A percentile compares a stretch with the other conserved stretches of the same genome.
phyloP scores from a whole-genome alignment of 2,888 invertebrate species.

The Hecatera dysodea region DNA sequence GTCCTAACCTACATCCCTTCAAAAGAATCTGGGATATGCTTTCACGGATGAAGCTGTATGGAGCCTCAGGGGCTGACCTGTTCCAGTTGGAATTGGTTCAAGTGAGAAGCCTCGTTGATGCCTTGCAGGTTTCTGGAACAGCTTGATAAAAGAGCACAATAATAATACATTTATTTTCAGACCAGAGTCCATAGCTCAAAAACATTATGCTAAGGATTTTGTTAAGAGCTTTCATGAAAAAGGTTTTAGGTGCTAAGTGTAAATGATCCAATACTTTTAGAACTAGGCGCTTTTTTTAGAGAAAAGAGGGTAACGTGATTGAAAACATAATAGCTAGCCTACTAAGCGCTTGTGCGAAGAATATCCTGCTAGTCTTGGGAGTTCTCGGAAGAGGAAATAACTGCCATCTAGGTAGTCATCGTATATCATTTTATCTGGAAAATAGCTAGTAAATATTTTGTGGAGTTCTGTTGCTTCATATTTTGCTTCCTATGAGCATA shows the following conservation, averaged over 20 bases:
- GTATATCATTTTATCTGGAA: neutral
- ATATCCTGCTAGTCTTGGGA: neutral
- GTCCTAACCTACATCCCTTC: constrained; percentile 60
- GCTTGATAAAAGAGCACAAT: constrained; percentile 20
- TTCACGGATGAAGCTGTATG: constrained; percentile 16
- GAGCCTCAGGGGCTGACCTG: constrained; percentile 61
- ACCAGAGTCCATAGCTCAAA: too few relatives aligned
- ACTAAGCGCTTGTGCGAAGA: neutral
- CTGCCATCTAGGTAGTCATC: neutral
- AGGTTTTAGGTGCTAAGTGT: neutral
- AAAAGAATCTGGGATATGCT: constrained; percentile 52
- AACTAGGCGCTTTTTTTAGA: neutral
- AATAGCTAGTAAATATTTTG: neutral
- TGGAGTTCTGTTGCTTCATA: neutral
- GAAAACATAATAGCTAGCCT: constrained; percentile 7
- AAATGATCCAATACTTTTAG: neutral
- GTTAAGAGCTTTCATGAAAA: neutral
- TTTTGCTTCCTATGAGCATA: neutral
- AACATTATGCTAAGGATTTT: neutral
- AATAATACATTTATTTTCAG: too few relatives aligned
- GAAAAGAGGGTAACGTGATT: neutral
- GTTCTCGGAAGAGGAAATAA: neutral
- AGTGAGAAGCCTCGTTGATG: constrained; percentile 54
- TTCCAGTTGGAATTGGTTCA: constrained; percentile 66
- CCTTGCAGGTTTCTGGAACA: constrained; percentile 23